Percentiles rank a stretch among this genome's conserved stretches.
Evolutionary conservation across 2,797 vertebrate genomes (phyloP).

Genomic region (Lemur catta): DNA sequence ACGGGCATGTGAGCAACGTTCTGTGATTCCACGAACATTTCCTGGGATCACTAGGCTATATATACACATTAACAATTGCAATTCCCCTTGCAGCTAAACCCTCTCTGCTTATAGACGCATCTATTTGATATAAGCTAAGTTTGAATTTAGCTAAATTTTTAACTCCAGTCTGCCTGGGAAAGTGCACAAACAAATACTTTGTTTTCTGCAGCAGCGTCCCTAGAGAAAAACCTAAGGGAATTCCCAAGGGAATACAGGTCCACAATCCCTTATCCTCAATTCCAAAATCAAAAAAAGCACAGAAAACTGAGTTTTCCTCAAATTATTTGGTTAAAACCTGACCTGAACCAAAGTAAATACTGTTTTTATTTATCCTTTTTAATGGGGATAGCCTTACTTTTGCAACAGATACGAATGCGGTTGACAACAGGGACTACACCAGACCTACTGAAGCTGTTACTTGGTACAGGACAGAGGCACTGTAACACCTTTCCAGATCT

Average conservation of each 20-base stretch:
- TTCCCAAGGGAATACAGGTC: neutral
- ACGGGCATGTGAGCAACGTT: accelerated
- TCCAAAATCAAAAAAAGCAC: neutral
- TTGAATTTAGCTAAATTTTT: neutral
- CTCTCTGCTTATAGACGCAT: neutral
- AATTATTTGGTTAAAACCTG: neutral
- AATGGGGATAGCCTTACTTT: neutral
- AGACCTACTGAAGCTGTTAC: neutral
- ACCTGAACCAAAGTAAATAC: neutral
- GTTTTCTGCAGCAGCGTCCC: neutral
- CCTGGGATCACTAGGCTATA: neutral
- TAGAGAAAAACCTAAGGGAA: neutral
- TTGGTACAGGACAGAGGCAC: accelerated
- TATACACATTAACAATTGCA: accelerated
- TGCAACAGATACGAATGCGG: accelerated
- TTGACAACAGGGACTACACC: neutral
- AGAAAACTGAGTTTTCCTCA: neutral
- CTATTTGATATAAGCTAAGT: too few species aligned
- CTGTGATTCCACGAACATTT: neutral
- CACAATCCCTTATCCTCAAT: neutral
- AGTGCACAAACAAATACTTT: neutral
- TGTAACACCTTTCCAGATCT: accelerated
- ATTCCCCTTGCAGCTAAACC: neutral
- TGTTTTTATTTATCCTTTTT: neutral
- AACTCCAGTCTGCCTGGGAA: neutral